Conservation (phyloP, 2,888 invertebrate genomes). For the Prosopocoilus inquinatus region DNA sequence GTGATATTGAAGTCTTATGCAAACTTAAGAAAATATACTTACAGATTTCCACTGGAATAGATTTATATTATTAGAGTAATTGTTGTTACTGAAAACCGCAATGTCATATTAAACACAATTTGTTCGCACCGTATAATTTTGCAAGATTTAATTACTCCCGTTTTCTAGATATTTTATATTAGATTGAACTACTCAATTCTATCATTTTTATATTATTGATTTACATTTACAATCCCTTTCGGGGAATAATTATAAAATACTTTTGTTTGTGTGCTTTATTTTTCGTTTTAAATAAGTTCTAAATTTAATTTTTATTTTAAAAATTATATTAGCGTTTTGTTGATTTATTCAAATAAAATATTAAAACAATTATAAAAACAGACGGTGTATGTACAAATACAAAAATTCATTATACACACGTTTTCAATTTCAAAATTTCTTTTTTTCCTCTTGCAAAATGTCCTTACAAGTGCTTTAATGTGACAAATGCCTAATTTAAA, state of each 20-base stretch:
- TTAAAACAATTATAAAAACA: no score
- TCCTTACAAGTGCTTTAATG: constrained; percentile 21
- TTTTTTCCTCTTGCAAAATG: background rate
- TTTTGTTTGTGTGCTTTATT: no score
- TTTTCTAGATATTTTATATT: background rate
- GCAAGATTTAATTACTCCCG: no score
- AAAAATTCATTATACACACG: background rate
- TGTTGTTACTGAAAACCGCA: constrained; percentile 28
- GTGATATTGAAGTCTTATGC: constrained; percentile 54
- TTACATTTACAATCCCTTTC: background rate
- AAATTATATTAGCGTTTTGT: no score
- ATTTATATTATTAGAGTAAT: constrained; percentile 27
- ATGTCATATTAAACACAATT: constrained; percentile 28
- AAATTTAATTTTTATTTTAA: no score
- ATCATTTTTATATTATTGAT: background rate
- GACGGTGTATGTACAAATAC: no score
- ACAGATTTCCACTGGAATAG: constrained; percentile 31
- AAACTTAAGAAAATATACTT: constrained; percentile 33
- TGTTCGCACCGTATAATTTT: background rate
- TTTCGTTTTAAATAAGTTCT: no score
- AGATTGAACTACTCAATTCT: no score
- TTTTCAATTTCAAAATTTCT: background rate
- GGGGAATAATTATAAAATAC: background rate
- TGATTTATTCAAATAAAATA: no score
- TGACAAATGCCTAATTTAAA: constrained; percentile 31